These are phyloP conservation scores for Scomber scombrus DNA, from an alignment of 2,113 vertebrate genomes.

Conservation along the genomic window DNA sequence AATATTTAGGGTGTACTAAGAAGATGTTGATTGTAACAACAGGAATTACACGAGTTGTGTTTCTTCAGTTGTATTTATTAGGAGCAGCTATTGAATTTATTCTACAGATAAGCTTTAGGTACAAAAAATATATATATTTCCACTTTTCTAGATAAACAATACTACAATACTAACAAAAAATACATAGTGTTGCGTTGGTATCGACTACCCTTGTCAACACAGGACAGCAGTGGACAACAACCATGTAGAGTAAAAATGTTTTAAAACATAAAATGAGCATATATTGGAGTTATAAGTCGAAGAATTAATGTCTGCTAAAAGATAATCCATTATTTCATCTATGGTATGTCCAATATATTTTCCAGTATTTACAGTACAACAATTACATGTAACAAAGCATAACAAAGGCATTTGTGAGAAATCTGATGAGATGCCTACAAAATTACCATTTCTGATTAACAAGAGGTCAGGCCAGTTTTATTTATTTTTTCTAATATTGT, in stretches of 20 bases:
- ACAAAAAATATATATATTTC: constrained; percentile 64
- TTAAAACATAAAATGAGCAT: neutral
- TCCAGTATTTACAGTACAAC: constrained; percentile 21
- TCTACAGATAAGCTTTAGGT: constrained; percentile 21
- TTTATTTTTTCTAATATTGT: neutral
- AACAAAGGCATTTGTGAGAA: neutral
- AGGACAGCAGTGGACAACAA: neutral
- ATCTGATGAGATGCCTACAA: neutral
- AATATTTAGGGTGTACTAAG: neutral
- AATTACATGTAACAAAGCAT: constrained; percentile 11
- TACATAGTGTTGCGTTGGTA: constrained; percentile 6
- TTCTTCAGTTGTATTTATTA: constrained; percentile 45
- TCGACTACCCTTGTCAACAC: constrained; percentile 18
- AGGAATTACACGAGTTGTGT: neutral
- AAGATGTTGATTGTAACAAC: neutral
- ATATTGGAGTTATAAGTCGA: neutral
- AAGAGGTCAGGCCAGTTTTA: neutral
- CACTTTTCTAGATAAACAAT: constrained; percentile 8
- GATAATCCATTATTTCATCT: neutral
- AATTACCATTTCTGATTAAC: neutral
- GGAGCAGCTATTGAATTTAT: constrained; percentile 8
- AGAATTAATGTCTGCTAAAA: neutral
- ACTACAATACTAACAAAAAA: neutral
- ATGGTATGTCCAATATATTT: neutral
- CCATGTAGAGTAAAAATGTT: neutral